Percentiles rank a stretch among this genome's conserved stretches.
phyloP scores from a whole-genome alignment of 1,140 invertebrate species.

The Platyura marginata region DNA sequence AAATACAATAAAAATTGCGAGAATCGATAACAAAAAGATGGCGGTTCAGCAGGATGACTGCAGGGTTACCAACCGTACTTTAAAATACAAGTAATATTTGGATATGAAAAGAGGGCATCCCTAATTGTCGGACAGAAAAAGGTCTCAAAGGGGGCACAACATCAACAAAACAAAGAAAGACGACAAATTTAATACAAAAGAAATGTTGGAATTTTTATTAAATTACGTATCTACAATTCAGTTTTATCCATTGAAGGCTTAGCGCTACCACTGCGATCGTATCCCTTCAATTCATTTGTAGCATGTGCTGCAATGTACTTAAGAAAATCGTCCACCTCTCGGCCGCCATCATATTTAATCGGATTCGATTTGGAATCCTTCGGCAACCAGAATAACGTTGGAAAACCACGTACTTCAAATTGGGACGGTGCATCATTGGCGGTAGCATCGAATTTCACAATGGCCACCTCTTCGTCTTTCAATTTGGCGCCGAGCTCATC shows the following conservation, averaged over 20 bases:
- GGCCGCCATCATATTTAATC: constrained; percentile 86
- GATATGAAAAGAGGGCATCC: no score
- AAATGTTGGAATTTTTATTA: no score
- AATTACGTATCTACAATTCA: constrained; percentile 21
- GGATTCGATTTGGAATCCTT: constrained; percentile 67
- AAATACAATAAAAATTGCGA: no score
- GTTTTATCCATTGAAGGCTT: constrained; percentile 49
- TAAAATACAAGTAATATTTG: no score
- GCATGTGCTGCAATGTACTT: constrained; percentile 92
- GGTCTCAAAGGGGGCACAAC: no score
- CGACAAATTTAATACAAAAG: no score
- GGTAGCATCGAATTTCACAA: constrained; percentile 97
- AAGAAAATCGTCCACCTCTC: constrained; percentile 87
- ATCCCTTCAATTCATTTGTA: constrained; percentile 74
- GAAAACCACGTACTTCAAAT: constrained; percentile 93
- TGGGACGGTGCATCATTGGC: constrained; percentile 90
- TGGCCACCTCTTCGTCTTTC: constrained; percentile 71
- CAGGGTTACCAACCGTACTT: no score
- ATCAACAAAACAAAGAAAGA: no score
- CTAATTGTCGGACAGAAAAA: no score
- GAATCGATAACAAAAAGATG: no score
- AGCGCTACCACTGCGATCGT: constrained; percentile 68
- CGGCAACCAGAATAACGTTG: constrained; percentile 90
- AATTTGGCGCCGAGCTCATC: constrained; percentile 89
- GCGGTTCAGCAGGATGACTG: no score